These are phyloP conservation scores for Lethrus apterus DNA, from an alignment of 1,140 invertebrate species.

Conservation along the genomic window DNA sequence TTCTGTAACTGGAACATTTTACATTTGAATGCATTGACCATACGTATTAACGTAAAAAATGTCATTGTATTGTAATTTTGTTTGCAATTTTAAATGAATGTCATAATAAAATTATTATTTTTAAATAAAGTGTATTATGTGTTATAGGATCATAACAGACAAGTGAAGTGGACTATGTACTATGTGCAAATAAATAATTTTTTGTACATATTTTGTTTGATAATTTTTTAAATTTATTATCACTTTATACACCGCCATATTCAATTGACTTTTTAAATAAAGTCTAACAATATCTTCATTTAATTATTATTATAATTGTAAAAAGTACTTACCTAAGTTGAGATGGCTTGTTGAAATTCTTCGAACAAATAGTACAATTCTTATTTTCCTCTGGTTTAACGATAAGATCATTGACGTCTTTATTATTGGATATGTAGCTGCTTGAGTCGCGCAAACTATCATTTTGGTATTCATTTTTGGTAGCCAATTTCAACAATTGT, in stretches of 20 bases:
- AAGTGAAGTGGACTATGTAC: too few species aligned
- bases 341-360: constrained; percentile 82
- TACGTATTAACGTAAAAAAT: too few species aligned
- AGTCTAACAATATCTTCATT: neutral
- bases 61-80: too few species aligned
- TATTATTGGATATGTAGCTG: constrained; percentile 21
- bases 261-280: neutral
- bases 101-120: too few species aligned
- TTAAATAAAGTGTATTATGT: too few species aligned
- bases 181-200: too few species aligned
- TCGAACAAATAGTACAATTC: constrained; percentile 78
- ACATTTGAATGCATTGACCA: too few species aligned
- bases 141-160: too few species aligned
- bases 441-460: constrained; percentile 21
- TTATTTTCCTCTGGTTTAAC: constrained; percentile 39
- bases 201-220: too few species aligned
- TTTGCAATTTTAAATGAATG: too few species aligned
- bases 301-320: too few species aligned
- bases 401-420: constrained; percentile 35
- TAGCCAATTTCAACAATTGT: constrained; percentile 53
- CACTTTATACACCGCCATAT: neutral
- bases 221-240: neutral
- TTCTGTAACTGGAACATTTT: too few species aligned
- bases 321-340: constrained; percentile 63
- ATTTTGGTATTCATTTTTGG: constrained; percentile 40